phyloP scores from a whole-genome alignment of 2,113 vertebrate genomes.

The Alaudala cheleensis region DNA sequence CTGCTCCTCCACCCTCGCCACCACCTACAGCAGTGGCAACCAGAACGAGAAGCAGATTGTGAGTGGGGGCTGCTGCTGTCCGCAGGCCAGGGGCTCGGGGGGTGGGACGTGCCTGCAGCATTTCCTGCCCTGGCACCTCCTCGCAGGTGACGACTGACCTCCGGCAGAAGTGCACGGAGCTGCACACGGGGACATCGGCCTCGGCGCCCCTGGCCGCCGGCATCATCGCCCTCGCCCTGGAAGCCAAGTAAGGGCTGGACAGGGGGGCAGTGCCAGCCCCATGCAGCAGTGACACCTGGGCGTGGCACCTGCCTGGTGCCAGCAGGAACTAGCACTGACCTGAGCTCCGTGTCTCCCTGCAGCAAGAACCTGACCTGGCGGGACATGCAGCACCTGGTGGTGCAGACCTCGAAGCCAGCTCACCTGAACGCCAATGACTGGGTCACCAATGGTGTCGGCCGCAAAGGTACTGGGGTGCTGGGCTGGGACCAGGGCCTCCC shows the following conservation, averaged over 20 bases:
- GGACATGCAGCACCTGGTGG: conserved; percentile 98
- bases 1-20: conserved; percentile 96
- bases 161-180: conserved; percentile 93
- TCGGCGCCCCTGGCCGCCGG: conserved; percentile 93
- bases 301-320: accelerated
- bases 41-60: conserved; percentile 97
- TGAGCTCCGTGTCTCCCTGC: neutral
- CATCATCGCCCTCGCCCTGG: conserved; percentile 95
- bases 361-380: conserved; percentile 98
- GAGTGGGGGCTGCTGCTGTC: conserved; percentile 59
- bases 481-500: neutral
- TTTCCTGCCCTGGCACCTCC: neutral
- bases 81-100: accelerated
- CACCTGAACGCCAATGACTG: conserved; percentile 93
- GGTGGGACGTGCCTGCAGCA: neutral
- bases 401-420: conserved; percentile 89
- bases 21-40: conserved; percentile 97
- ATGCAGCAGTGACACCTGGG: accelerated
- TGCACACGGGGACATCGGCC: conserved; percentile 94
- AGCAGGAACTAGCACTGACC: neutral
- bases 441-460: conserved; percentile 93
- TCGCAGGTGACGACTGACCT: conserved; percentile 93
- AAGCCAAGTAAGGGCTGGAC: conserved; percentile 88
- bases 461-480: conserved; percentile 80
- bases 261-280: neutral